Evolutionary conservation across 2,797 vertebrate genomes (phyloP), one percentile per base, ranked within the genome.

Genomic region (Lacerta agilis): DNA sequence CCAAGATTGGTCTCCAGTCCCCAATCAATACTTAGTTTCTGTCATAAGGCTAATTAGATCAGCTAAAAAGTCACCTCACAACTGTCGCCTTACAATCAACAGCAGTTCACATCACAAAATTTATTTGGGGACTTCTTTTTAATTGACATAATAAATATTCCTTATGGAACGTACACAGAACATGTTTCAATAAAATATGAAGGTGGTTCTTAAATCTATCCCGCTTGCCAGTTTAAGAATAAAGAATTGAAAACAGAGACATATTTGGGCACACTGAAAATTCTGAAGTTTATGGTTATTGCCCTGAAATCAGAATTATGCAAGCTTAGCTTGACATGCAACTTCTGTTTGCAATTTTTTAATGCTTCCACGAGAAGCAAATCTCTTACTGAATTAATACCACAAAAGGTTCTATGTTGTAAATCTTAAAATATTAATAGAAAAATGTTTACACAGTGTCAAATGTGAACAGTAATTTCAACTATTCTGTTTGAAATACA

Each of bases 11-110:
- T 97, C 96, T 97, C 97, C 91, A 96, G 96, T 91, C 96, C 94
- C 96, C 97, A 97, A 97, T 97, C 97, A 97, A 97, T 97, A 97
- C 95, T 96, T 96, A 91, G 94, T 94, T 95, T 96, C 96, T 97
- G 97, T 97, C 97, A 97, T 96, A 97, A 95, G 96, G 95, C 96
- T 97, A 97, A 97, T 97, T 97, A 97, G 94, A 96, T 95, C 93
- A 96, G 95, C 92, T 96, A 96, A 96, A 97, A 97, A 97, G 96
- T 96, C 95, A 96, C 96, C 95, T 95, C 94, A 94, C 96, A 97
- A 97, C 95, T 96, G 95, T 95, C 95, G 96, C 92, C 92, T 96
- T 92, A 95, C 94, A 95, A 96, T 95, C 94, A 96, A 94, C 96
- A 96, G 94, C 93, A 95, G 95, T 94, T 95, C 94, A 95, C 95